Evolutionary conservation across 1,140 invertebrate genomes (phyloP), one percentile per base, ranked within the genome.

Genomic region (Drosophila watanabei): DNA sequence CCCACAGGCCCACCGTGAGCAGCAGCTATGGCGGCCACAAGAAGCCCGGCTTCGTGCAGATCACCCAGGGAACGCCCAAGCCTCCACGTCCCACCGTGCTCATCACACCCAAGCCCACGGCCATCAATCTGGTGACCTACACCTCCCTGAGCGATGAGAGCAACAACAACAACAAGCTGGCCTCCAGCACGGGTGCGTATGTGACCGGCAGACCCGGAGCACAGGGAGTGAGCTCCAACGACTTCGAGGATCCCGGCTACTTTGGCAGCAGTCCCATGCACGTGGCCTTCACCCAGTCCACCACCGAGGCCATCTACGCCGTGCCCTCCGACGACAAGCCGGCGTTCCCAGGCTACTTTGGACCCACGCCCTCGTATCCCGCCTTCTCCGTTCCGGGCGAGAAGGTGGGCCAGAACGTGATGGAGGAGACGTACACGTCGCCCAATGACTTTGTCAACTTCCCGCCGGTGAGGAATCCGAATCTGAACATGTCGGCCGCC

Each of bases 381-480:
- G 87, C 92, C n/a, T 93, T 92, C 75, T 65, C 79, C 6, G 81
- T 92, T 37, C 92, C 92, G 0, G 86, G 87, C 28, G 92, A 93
- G 32, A 93, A 92, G 49, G 46, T 88, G 2, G 92, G 79, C 8
- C 76, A 75, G 11, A 58, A 76, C 8, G 93, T 93, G 0, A 93
- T 93, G 80, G 93, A 94, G 35, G 94, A 95, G 82, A 81, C 93
- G 8, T 94, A 95, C 60, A 96, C 95, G 0, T 95, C 95, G 2
- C 94, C 95, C 0, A 96, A 97, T 72, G 96, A 97, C 65, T 92
- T 96, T 7, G 95, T 96, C 20, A 97, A 97, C 75, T 97, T 97
- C 93, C 97, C 97, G 33, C 97, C 97, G 0, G 97, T 97, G 3
- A 94, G 97, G 58, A 97, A 97, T 92, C 97, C 97, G 0, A 96